Conservation (phyloP, 2,888 invertebrate species). For the Acanthoscelides obtectus region DNA sequence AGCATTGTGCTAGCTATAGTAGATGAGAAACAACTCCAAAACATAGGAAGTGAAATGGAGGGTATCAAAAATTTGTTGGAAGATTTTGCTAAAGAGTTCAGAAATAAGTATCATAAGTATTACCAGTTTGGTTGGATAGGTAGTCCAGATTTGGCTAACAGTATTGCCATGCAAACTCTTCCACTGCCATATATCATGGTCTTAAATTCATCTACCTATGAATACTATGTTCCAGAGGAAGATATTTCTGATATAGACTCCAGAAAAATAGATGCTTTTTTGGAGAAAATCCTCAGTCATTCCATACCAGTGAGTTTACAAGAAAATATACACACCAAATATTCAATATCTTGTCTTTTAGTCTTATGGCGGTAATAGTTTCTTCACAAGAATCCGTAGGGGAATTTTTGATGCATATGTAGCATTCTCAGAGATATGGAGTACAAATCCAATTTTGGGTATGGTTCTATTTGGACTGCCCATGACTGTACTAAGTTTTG, state of each 20-base stretch:
- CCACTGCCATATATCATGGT: slow-evolving; percentile 57
- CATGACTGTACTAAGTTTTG: slow-evolving; percentile 85
- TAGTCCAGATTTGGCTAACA: slow-evolving; percentile 84
- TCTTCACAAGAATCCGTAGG: slow-evolving; percentile 71
- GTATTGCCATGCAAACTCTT: slow-evolving; percentile 72
- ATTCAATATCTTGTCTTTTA: slow-evolving; percentile 37
- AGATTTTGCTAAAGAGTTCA: slow-evolving; percentile 49
- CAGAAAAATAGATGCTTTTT: slow-evolving; percentile 68
- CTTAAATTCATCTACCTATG: background rate
- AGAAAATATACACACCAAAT: background rate
- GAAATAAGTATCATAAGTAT: slow-evolving; percentile 71
- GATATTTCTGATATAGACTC: slow-evolving; percentile 27
- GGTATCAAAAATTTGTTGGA: slow-evolving; percentile 78
- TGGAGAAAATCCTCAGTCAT: slow-evolving; percentile 73
- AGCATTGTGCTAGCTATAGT: slow-evolving; percentile 83
- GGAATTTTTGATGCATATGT: slow-evolving; percentile 79
- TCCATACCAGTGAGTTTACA: slow-evolving; percentile 62
- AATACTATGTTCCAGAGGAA: background rate
- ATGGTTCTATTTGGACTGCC: slow-evolving; percentile 92
- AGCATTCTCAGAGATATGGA: slow-evolving; percentile 81
- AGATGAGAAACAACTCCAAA: slow-evolving; percentile 79
- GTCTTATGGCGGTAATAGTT: slow-evolving; percentile 82
- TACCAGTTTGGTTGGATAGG: slow-evolving; percentile 96
- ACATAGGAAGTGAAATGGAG: slow-evolving; percentile 72
- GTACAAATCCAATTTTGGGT: slow-evolving; percentile 88